phyloP scores from a whole-genome alignment of 2,797 vertebrate genomes.

The Sciurus carolinensis region DNA sequence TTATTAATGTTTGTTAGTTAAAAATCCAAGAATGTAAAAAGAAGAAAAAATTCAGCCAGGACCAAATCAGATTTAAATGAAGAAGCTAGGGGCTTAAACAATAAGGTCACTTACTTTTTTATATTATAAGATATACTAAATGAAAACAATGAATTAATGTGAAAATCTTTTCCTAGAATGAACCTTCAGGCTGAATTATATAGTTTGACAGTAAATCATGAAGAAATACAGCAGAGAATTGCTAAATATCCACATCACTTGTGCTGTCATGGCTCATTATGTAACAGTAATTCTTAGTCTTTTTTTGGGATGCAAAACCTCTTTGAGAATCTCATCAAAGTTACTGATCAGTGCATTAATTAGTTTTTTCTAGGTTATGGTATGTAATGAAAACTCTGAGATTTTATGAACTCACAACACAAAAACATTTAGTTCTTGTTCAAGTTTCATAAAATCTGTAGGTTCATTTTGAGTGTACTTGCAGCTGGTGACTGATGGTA shows the following conservation, averaged over 20 bases:
- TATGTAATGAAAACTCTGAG: not conserved
- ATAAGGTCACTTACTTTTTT: not conserved
- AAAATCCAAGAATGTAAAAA: not conserved
- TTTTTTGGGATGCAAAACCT: not conserved
- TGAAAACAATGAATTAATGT: not conserved
- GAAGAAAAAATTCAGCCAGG: not conserved
- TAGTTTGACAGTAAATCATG: not conserved
- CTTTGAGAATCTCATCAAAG: not conserved
- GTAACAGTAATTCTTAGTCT: not conserved
- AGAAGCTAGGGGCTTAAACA: not conserved
- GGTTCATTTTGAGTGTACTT: not conserved
- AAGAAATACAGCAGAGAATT: constrained; percentile 30
- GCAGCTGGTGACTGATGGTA: not conserved
- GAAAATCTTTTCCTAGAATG: not conserved
- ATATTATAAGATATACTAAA: constrained; percentile 24
- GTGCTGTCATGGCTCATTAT: not conserved
- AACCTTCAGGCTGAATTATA: not conserved
- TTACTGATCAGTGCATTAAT: not conserved
- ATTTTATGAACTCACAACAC: not conserved
- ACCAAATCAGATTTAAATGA: not conserved
- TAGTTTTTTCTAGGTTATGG: not conserved
- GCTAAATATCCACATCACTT: not conserved
- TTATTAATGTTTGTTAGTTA: constrained; percentile 44
- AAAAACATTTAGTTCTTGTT: not conserved
- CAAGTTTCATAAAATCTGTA: not conserved